Base-by-base conservation (phyloP, 2,113 vertebrate genomes). In the Hemibagrus wyckioides region DNA sequence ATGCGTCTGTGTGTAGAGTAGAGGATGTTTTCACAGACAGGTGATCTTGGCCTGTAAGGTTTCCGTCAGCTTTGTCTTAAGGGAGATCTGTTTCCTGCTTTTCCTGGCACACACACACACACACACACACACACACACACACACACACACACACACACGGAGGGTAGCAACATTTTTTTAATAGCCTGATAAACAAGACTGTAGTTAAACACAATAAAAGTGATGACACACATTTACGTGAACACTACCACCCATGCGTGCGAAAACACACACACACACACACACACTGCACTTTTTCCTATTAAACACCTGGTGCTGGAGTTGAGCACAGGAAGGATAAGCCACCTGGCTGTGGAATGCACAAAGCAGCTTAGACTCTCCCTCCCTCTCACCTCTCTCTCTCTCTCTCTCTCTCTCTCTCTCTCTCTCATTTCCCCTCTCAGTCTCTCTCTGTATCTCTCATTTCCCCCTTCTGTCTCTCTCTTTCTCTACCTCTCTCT, bases 11-110 rank as follows among this genome's bases (percentile, higher is more conserved):
- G 54, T 8, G 48, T 13, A 9, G 1, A 56, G 25, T 4, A 50
- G 79, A 91, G 90, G 91, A 93, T 92, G 92, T 92, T 93, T 94
- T 85, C 76, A 89, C 88, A 92, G 87, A 87, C 92, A 94, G 92
- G 92, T 93, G 92, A 94, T 90, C 87, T 83, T 75, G 90, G 88
- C 90, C 85, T 75, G 86, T 89, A 92, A 91, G 89, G 39, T 92
- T 92, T 92, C 86, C 56, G 71, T 89, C 87, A 92, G 87, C 85
- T 85, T 89, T 87, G 84, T 90, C 86, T 90, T 88, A 84, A 79
- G 87, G 88, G 88, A 89, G 85, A 87, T 93, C 91, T 87, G 88
- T 90, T 94, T 94, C 92, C 92, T 94, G 91, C 90, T 88, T 88
- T 90, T 90, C 87, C 80, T 80, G 63, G 54, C 85, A 33, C 75